Percentiles rank a stretch among this genome's conserved stretches.
Conservation (phyloP, 1,140 invertebrate species). For the Thaumatotibia leucotreta region DNA sequence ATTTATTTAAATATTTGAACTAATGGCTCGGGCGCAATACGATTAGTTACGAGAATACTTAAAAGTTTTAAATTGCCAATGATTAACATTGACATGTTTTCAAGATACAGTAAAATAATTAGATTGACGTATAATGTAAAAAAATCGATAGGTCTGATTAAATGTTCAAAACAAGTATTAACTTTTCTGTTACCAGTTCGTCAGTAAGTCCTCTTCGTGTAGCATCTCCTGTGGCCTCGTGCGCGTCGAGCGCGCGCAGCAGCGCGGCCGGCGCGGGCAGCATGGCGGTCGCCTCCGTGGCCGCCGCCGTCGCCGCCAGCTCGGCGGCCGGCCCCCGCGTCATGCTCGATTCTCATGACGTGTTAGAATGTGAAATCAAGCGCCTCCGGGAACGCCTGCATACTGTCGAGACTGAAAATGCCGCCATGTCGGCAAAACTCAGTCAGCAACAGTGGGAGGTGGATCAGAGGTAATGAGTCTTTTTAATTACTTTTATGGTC, state of each 20-base stretch:
- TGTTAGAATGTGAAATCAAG: slow-evolving; percentile 93
- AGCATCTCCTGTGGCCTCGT: slow-evolving; percentile 62
- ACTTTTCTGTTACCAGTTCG: slow-evolving; percentile 41
- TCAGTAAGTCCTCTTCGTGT: slow-evolving; percentile 68
- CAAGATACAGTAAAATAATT: too few species aligned
- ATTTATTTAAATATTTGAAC: too few species aligned
- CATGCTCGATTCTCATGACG: slow-evolving; percentile 86
- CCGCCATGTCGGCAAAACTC: slow-evolving; percentile 92
- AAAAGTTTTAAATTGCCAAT: too few species aligned
- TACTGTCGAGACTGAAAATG: slow-evolving; percentile 94
- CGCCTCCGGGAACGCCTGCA: slow-evolving; percentile 91
- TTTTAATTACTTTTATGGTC: too few species aligned
- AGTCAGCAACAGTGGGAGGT: slow-evolving; percentile 97
- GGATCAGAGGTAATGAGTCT: slow-evolving; percentile 88
- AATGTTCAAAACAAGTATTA: too few species aligned
- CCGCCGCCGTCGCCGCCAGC: slow-evolving; percentile 42
- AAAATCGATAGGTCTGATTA: too few species aligned
- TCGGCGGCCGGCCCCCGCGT: slow-evolving; percentile 48
- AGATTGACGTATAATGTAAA: too few species aligned
- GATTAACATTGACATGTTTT: too few species aligned
- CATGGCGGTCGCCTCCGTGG: slow-evolving; percentile 30
- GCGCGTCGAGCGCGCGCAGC: slow-evolving; percentile 56
- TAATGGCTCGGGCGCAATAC: too few species aligned
- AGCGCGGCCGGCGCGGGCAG: slow-evolving; percentile 56
- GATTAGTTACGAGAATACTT: too few species aligned